phyloP scores from a whole-genome alignment of 2,888 invertebrate species.

The Sphinx pinastri region DNA sequence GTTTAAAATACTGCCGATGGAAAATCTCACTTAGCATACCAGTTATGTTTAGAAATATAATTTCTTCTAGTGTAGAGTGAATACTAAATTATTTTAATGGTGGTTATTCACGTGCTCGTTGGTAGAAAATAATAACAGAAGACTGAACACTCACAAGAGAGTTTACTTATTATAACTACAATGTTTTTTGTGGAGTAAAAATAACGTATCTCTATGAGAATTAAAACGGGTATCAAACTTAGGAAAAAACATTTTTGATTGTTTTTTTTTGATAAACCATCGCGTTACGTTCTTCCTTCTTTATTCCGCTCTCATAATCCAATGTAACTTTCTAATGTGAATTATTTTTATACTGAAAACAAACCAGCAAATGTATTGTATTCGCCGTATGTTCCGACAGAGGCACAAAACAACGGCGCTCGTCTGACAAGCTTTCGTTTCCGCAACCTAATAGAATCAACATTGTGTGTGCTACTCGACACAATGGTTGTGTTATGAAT shows the following conservation, averaged over 20 bases:
- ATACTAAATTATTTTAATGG: too few species aligned
- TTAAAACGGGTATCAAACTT: too few species aligned
- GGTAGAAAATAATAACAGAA: too few species aligned
- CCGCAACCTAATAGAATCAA: conserved; percentile 73
- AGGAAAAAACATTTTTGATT: not conserved
- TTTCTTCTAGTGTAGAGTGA: too few species aligned
- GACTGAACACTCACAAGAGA: too few species aligned
- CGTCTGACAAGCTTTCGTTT: conserved; percentile 69
- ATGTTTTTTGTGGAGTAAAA: too few species aligned
- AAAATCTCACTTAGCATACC: too few species aligned
- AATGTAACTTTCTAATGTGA: not conserved
- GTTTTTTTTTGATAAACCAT: not conserved
- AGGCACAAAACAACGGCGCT: conserved; percentile 56
- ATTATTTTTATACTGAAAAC: conserved; percentile 11
- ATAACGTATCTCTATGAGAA: too few species aligned
- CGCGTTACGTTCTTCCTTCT: not conserved
- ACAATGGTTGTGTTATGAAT: conserved; percentile 76
- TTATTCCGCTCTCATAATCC: not conserved
- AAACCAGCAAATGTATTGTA: conserved; percentile 39
- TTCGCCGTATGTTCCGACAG: conserved; percentile 45
- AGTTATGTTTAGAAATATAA: too few species aligned
- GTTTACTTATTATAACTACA: too few species aligned
- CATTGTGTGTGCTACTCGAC: conserved; percentile 64
- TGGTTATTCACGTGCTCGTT: too few species aligned
- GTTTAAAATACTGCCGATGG: too few species aligned